These are phyloP conservation scores for Python bivittatus DNA, from an alignment of 2,113 vertebrate species.

Conservation along the genomic window DNA sequence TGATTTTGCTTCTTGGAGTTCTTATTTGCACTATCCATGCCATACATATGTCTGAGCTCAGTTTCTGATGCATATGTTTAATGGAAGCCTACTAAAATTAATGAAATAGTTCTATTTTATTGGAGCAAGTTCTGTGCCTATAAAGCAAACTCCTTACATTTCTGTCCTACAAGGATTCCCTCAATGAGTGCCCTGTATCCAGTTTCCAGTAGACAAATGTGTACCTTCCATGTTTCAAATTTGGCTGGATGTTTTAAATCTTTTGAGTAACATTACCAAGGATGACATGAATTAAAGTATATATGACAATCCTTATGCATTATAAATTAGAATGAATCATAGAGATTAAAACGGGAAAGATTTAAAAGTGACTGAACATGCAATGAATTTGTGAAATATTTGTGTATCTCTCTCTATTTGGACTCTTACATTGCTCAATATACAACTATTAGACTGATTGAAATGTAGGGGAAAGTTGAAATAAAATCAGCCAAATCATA, in stretches of 20 bases:
- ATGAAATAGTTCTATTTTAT: slow-evolving; percentile 21
- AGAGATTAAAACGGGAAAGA: not conserved
- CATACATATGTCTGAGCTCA: not conserved
- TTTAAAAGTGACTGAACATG: not conserved
- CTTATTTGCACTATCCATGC: not conserved
- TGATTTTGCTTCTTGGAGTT: not conserved
- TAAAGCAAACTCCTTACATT: slow-evolving; percentile 3
- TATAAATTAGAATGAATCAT: not conserved
- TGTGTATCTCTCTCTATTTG: not conserved
- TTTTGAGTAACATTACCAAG: not conserved
- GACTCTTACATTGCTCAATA: not conserved
- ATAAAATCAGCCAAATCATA: not conserved
- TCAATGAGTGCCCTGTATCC: not conserved
- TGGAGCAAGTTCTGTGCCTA: not conserved
- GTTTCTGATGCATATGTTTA: not conserved
- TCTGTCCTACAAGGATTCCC: not conserved
- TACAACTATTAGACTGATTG: not conserved
- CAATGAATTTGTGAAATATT: not conserved
- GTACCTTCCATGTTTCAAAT: not conserved
- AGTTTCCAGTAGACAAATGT: not conserved
- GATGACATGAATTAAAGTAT: not conserved
- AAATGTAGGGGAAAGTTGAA: not conserved
- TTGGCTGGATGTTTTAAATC: not conserved
- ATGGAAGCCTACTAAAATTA: slow-evolving; percentile 3
- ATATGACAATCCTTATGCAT: not conserved